Evolutionary conservation across 1,140 invertebrate genomes (phyloP).

Genomic region (Camponotus vicinus): DNA sequence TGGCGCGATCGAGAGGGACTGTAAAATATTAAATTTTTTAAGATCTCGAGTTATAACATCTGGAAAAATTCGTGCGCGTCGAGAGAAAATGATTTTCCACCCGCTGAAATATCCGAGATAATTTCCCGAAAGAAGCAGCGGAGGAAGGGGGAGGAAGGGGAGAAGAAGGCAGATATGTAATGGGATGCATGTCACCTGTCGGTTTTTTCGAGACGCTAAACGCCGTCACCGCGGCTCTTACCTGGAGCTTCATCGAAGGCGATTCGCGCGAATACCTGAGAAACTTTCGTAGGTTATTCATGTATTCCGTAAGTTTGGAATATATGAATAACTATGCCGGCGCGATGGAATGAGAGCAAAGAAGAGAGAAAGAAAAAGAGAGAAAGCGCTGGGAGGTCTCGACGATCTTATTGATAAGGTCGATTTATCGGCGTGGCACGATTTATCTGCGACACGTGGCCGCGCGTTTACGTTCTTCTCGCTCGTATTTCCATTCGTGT

Average conservation of each 20-base stretch:
- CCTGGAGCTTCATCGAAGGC: constrained; percentile 62
- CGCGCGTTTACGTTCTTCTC: constrained; percentile 50
- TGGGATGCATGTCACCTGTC: constrained; percentile 55
- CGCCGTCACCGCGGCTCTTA: constrained; percentile 39
- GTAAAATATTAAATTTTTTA: constrained; percentile 21
- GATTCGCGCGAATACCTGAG: constrained; percentile 58
- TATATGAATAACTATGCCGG: constrained; percentile 72
- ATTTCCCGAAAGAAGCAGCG: background rate
- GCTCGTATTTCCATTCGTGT: constrained; percentile 29
- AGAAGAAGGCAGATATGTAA: constrained; percentile 15
- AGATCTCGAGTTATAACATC: background rate
- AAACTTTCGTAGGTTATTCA: constrained; percentile 66
- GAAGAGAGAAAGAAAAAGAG: constrained; percentile 4
- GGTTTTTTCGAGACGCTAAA: constrained; percentile 59
- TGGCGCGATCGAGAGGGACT: background rate
- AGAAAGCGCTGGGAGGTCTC: background rate
- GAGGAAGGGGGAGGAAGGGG: background rate
- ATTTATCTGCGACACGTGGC: constrained; percentile 72
- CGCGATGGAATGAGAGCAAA: background rate
- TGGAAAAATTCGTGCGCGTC: background rate
- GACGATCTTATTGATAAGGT: constrained; percentile 74
- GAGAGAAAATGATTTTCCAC: constrained; percentile 31
- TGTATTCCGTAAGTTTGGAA: constrained; percentile 75
- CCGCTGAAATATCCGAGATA: background rate
- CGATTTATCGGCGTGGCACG: constrained; percentile 69